Percentiles rank a stretch among this genome's conserved stretches.
These are phyloP conservation scores for Antennarius maculatus DNA, from an alignment of 2,797 vertebrate genomes.

Conservation along the genomic window DNA sequence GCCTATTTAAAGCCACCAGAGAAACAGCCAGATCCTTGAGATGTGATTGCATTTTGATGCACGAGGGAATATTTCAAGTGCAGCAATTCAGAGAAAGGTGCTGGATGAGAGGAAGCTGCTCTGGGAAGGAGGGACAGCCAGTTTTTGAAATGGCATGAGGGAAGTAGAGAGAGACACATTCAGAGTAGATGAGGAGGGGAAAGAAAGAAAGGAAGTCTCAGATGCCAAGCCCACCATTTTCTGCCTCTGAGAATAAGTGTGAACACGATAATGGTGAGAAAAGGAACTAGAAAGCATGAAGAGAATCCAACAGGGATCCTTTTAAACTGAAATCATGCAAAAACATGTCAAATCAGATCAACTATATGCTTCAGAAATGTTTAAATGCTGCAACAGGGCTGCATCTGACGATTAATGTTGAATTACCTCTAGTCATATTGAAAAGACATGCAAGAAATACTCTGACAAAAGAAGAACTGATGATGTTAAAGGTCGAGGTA, in stretches of 20 bases:
- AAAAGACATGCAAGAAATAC: too few species aligned
- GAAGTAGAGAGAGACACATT: slow-evolving; percentile 11
- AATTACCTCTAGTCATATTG: neutral
- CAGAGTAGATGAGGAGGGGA: slow-evolving; percentile 4
- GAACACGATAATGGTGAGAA: slow-evolving; percentile 7
- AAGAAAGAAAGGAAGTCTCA: neutral
- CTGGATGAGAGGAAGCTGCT: slow-evolving; percentile 37
- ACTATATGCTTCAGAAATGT: too few species aligned
- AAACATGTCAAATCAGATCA: neutral
- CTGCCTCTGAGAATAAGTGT: slow-evolving; percentile 10
- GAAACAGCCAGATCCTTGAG: slow-evolving; percentile 32
- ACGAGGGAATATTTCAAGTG: slow-evolving; percentile 39
- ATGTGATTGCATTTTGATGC: slow-evolving; percentile 45
- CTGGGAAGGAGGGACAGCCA: slow-evolving; percentile 39
- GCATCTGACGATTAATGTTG: neutral
- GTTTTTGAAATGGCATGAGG: slow-evolving; percentile 45
- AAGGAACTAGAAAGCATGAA: neutral
- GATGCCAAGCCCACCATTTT: slow-evolving; percentile 4
- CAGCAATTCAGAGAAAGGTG: slow-evolving; percentile 14
- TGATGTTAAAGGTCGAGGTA: neutral
- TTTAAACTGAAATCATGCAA: slow-evolving; percentile 6
- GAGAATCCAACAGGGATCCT: neutral
- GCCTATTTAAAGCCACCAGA: slow-evolving; percentile 53
- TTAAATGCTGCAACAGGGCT: neutral
- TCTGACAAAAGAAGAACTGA: neutral